These are phyloP conservation scores for Psittacula derbiana DNA, from an alignment of 2,797 vertebrate genomes.

Conservation along the genomic window DNA sequence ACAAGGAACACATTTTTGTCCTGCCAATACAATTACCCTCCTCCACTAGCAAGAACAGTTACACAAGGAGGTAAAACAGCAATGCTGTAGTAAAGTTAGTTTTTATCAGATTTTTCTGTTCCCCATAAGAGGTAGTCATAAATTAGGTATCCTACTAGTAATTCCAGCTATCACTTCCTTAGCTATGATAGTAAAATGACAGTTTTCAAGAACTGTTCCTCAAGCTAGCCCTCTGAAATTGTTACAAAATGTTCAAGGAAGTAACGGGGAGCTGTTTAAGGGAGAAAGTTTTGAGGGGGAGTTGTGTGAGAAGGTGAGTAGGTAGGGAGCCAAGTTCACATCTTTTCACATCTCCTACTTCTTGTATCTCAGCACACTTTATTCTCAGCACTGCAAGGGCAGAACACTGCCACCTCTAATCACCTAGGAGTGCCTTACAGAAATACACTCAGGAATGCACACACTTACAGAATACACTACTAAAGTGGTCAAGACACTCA, in stretches of 20 bases:
- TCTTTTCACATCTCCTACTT: background rate
- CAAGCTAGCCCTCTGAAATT: background rate
- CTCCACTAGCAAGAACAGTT: background rate
- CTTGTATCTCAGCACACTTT: background rate
- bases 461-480: accelerated
- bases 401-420: background rate
- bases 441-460: accelerated
- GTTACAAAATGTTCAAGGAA: background rate
- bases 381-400: background rate
- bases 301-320: background rate
- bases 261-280: background rate
- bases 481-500: background rate
- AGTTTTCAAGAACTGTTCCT: background rate
- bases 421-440: background rate
- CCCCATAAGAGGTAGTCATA: background rate
- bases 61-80: background rate
- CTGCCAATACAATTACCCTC: background rate
- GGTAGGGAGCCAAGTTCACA: background rate
- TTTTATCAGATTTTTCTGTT: background rate
- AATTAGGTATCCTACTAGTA: background rate
- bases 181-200: background rate
- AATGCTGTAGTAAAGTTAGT: background rate
- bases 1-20: background rate
- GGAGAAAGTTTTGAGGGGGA: background rate
- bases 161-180: background rate